Evolutionary conservation across 1,140 invertebrate species (phyloP), one percentile per base, ranked within the genome.

Genomic region (Plectrocnemia conspersa): DNA sequence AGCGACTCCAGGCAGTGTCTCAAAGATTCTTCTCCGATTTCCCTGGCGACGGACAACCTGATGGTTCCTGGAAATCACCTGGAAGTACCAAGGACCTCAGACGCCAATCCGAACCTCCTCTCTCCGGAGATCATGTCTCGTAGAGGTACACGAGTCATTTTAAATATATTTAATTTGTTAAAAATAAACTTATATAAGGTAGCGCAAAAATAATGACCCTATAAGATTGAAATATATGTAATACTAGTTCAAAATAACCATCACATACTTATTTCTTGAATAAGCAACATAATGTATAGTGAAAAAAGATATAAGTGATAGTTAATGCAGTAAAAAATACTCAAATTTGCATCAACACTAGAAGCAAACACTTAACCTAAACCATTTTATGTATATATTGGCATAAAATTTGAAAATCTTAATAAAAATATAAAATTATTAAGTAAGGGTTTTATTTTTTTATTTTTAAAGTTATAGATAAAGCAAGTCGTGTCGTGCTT

Each of bases 61-160:
- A 72, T 70, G 55, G 78, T 80, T 22, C 82, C 82, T 1, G 85
- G 85, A 52, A 91, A 88, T 70, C 87, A 89, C 66, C 70, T 91
- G 52, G 82, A 88, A 56, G 80, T 91, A 32, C 88, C 87, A 15
- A 79, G 82, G 59, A 16, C 21, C n/a, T 77, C 82, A 23, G 80
- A 85, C n/a, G 15, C 55, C 1, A 88, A 88, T 74, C 82, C 83
- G 2, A 89, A 91, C 74, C 77, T 89, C 50, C 77, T 91, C 15
- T 89, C 86, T 68, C 87, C 88, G 10, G 87, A 89, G 68, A 79
- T 82, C 15, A 40, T 61, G 45, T 61, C 59, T 1, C 45, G 45
- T 16, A 38, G 56, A 42, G 54, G 54, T 56, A 22, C n/a, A n/a
- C n/a, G n/a, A n/a, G n/a, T n/a, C n/a, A n/a, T n/a, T n/a, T n/a